These are phyloP conservation scores for Phymanthus crucifer DNA, from an alignment of 92 coral and sea anemone species.

Conservation along the genomic window DNA sequence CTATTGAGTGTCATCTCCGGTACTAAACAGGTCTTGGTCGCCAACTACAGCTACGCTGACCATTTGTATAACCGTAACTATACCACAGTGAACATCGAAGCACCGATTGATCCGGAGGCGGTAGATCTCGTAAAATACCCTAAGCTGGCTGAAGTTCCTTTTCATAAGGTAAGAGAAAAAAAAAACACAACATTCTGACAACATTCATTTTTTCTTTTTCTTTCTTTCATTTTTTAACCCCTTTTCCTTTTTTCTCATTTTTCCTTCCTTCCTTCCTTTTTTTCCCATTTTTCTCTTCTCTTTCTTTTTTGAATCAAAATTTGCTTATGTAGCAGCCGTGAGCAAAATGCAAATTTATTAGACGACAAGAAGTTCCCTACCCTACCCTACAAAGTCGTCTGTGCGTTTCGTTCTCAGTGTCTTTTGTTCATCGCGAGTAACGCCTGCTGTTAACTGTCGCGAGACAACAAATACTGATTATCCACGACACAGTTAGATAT, in stretches of 20 bases:
- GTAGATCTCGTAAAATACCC: slow-evolving; percentile 89
- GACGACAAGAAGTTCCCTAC: neutral
- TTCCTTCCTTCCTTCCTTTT: no score
- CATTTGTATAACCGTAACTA: slow-evolving; percentile 73
- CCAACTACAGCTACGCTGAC: slow-evolving; percentile 67
- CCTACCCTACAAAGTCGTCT: slow-evolving; percentile 6
- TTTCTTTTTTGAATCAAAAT: no score
- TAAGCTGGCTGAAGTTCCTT: slow-evolving; percentile 78
- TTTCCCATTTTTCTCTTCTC: no score
- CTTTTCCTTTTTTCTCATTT: no score
- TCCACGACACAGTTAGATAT: neutral
- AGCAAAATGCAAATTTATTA: neutral
- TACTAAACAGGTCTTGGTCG: slow-evolving; percentile 81
- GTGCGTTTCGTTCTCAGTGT: slow-evolving; percentile 9
- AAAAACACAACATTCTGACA: no score
- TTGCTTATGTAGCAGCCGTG: no score
- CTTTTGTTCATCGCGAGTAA: neutral
- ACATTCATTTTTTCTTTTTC: no score
- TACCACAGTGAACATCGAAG: slow-evolving; percentile 86
- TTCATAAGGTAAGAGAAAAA: slow-evolving; percentile 95
- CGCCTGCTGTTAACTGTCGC: slow-evolving; percentile 14
- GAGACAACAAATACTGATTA: neutral
- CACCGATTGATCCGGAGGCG: slow-evolving; percentile 95
- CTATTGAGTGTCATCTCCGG: slow-evolving; percentile 84
- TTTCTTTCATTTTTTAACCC: neutral